phyloP scores from a whole-genome alignment of 2,113 vertebrate species.

The Corynorhinus townsendii region DNA sequence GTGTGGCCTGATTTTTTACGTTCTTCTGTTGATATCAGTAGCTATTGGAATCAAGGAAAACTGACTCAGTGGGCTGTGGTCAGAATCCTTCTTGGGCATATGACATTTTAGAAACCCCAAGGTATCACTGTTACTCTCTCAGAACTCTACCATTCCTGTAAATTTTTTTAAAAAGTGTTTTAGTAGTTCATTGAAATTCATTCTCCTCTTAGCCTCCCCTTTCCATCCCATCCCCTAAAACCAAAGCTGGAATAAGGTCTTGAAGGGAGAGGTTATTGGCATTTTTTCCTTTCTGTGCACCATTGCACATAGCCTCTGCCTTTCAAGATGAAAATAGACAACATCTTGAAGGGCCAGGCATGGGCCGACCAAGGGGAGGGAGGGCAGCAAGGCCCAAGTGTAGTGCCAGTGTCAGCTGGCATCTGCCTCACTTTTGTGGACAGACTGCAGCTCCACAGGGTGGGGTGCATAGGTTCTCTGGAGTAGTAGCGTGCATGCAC shows the following conservation, averaged over 20 bases:
- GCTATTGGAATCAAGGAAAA: background rate
- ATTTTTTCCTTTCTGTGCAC: background rate
- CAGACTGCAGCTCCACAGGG: background rate
- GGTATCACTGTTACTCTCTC: background rate
- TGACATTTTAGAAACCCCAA: constrained; percentile 27
- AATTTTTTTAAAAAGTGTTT: background rate
- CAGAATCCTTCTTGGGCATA: background rate
- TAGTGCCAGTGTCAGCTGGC: background rate
- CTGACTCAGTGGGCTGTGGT: background rate
- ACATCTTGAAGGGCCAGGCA: background rate
- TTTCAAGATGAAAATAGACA: background rate
- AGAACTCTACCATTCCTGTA: background rate
- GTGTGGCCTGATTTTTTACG: background rate
- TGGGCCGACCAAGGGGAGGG: background rate
- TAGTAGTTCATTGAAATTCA: background rate
- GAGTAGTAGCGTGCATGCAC: background rate
- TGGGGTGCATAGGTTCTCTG: background rate
- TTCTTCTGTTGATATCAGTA: background rate
- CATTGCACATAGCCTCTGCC: background rate
- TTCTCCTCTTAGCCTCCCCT: background rate
- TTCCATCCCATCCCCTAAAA: background rate
- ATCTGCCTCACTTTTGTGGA: background rate
- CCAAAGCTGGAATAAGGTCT: background rate
- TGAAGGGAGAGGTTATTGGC: background rate
- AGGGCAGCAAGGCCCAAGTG: background rate